Base-by-base conservation (phyloP, 35 echinoderm and acorn worm species). In the Apostichopus parvimensis region DNA sequence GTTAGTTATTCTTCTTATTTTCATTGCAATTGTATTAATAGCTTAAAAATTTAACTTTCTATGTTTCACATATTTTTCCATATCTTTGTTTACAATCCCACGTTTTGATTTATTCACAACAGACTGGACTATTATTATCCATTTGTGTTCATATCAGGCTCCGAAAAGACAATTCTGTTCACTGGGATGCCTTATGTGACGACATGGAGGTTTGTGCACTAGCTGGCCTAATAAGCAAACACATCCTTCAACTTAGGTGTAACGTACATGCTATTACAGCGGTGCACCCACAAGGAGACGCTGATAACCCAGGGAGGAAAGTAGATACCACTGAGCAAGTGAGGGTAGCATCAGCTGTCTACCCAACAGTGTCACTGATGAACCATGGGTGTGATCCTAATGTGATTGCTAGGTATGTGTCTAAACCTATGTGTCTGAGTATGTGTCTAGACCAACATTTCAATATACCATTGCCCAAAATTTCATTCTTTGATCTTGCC, bases 301-400 rank as follows among this genome's bases (percentile, higher is more conserved):
- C n/a, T 55, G 77, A 79, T 45, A 24, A 53, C 18, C 45, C 18
- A 22, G 58, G 23, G 52, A 93, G 70, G 64, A 93, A 20, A 25
- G 91, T 94, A 12, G 89, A 93, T 34, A 87, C 89, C 70, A 92
- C 86, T 9, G 65, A 94, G 10, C 97, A 99, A 65, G 92, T 93
- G 1, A 80, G 97, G 18, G 8, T 99, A 26, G 97, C 95, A 2
- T 94, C 94, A 23, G 97, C 97, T 53, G 93, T 99, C 73, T 99
- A 92, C 64, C 93, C 92, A 8, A 93, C 97, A 5, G 89, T 92
- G 18, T 92, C 93, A 73, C 78, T 99, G 76, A 91, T 99, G 88
- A 99, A 99, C 79, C 97, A 99, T 93, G 77, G 90, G 8, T 99
- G 97, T 92, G 76, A 90, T 8, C 97, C 97, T 18, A 99, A 99